Evolutionary conservation across 2,797 vertebrate species (phyloP).

Genomic region (Sternarchorhynchus goeldii): DNA sequence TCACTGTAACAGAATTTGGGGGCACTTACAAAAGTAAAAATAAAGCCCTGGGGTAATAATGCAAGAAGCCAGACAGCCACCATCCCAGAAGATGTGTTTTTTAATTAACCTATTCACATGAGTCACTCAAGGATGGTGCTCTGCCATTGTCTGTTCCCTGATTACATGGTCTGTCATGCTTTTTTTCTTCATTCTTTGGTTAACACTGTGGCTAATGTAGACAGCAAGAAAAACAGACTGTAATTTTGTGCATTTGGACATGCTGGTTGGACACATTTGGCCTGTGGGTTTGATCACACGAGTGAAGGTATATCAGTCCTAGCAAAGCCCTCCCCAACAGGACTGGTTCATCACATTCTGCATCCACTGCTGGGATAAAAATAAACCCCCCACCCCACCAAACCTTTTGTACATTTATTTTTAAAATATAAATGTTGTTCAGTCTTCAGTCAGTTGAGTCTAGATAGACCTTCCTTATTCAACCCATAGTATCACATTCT

Average conservation of each 20-base stretch:
- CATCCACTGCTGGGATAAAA: no score
- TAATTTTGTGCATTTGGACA: constrained; percentile 13
- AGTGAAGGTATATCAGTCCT: background rate
- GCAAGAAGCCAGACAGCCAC: background rate
- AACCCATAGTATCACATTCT: no score
- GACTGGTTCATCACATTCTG: no score
- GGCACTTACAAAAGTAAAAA: constrained; percentile 57
- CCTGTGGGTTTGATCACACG: background rate
- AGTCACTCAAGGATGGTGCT: constrained; percentile 9
- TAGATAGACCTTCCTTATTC: no score
- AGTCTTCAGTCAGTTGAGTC: no score
- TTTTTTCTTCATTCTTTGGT: constrained; percentile 16
- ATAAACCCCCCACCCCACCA: no score
- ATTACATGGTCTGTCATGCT: constrained; percentile 22
- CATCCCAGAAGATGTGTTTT: background rate
- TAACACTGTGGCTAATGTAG: constrained; percentile 13
- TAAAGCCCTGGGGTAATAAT: background rate
- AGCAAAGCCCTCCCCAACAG: background rate
- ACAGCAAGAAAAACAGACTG: constrained; percentile 14
- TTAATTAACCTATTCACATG: background rate
- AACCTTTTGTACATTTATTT: no score
- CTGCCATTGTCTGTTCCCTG: background rate
- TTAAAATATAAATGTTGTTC: no score
- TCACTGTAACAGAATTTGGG: constrained; percentile 54
- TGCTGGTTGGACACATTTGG: background rate